These are phyloP conservation scores for Asbolus verrucosus DNA, from an alignment of 1,140 invertebrate species.

Conservation along the genomic window DNA sequence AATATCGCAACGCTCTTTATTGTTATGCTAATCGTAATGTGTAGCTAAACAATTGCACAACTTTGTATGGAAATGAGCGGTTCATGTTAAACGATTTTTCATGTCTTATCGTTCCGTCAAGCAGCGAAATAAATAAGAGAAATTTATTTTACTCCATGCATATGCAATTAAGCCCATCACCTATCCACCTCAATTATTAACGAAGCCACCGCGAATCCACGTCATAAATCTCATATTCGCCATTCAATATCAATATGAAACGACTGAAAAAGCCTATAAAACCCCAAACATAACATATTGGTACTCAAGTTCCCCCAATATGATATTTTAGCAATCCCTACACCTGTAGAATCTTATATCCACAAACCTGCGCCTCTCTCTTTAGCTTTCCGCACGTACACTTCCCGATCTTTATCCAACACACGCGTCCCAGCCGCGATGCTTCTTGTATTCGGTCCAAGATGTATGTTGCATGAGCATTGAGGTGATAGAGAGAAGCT, in stretches of 20 bases:
- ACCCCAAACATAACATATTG: conserved; percentile 55
- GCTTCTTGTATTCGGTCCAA: conserved; percentile 16
- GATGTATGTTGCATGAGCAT: conserved; percentile 11
- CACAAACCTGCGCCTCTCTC: conserved; percentile 15
- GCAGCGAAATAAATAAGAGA: conserved; percentile 22
- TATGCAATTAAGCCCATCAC: conserved; percentile 14
- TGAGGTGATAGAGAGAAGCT: conserved; percentile 57
- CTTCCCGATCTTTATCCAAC: conserved; percentile 10
- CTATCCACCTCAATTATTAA: conserved; percentile 1
- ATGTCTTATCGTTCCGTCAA: conserved; percentile 39
- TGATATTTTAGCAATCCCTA: conserved; percentile 59
- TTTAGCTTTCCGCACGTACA: conserved; percentile 26
- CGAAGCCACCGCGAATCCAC: not conserved
- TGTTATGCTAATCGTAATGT: conserved; percentile 28
- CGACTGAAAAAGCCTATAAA: conserved; percentile 55
- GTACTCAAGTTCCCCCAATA: conserved; percentile 57
- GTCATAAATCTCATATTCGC: conserved; percentile 53
- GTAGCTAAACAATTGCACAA: conserved; percentile 34
- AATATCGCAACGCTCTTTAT: conserved; percentile 11
- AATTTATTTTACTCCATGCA: conserved; percentile 33
- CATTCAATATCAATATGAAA: conserved; percentile 57
- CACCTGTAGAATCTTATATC: conserved; percentile 59
- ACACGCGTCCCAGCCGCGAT: not conserved
- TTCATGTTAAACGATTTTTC: conserved; percentile 39
- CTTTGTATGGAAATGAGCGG: conserved; percentile 34